Base-by-base conservation (phyloP, 2,888 invertebrate genomes). In the Hanleya hanleyi region DNA sequence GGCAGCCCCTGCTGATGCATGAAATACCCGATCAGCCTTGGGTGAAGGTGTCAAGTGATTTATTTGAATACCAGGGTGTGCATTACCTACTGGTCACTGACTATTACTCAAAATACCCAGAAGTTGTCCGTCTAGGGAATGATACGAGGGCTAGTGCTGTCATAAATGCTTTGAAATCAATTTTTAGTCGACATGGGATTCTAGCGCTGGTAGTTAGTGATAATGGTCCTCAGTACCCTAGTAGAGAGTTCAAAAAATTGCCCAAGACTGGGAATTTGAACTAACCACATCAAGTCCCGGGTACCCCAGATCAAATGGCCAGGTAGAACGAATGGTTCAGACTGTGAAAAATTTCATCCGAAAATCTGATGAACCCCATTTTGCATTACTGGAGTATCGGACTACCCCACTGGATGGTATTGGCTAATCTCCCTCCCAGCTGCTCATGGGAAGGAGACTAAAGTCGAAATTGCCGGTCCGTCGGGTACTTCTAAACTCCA, bases 191-290 rank as follows among this genome's bases (percentile, higher is more conserved):
- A 12, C 5, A 4, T 9, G 57, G 57, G 2, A 1, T 57, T 26
- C 77, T 71, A n/a, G 74, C 73, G 7, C 47, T 47, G 9, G 7
- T 78, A n/a, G 35, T 77, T n/a, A n/a, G 29, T 41, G 78, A 77
- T 47, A 76, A 77, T 41, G 71, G 71, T 69, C 78, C 78, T 38
- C n/a, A n/a, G n/a, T 77, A 70, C 41, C 51, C 51, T 1, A 74
- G 74, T 38, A 57, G 26, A 9, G 38, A 62, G 37, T 50, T 78
- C 15, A n/a, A 22, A 3, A n/a, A 61, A n/a, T 74, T 68, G 70
- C 77, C 35, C 15, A 71, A 15, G 71, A 57, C 57, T 57, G 57
- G 57, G 5, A 26, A 57, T 26, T 57, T 57, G 12, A 57, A 9
- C 22, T 22, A 22, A 22, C 29, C 15, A 57, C 26, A 29, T 57